Evolutionary conservation across 92 coral and sea anemone genomes (phyloP).

Genomic region (Desmophyllum pertusum): DNA sequence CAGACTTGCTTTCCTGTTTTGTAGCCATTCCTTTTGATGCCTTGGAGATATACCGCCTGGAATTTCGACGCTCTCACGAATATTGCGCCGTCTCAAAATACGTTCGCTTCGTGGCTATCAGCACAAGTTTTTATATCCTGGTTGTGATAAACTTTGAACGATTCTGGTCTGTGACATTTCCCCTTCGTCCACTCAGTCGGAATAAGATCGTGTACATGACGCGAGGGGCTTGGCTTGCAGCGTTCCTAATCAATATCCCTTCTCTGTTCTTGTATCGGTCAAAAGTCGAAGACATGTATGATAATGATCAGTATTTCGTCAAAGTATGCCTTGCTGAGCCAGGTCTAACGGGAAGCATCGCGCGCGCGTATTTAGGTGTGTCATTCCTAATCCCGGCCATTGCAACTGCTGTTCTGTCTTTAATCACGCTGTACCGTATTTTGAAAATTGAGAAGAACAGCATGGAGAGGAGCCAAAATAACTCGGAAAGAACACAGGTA

Average conservation of each 20-base stretch:
- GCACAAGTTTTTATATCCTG: constrained; percentile 30
- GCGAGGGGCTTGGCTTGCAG: constrained; percentile 28
- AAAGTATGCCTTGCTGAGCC: constrained; percentile 24
- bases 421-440: constrained; percentile 2
- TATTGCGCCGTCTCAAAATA: constrained; percentile 33
- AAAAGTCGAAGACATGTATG: constrained; percentile 3
- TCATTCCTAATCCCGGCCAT: constrained; percentile 18
- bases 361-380: constrained; percentile 24
- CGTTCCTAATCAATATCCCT: constrained; percentile 21
- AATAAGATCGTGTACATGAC: constrained; percentile 10
- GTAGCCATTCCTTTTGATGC: constrained; percentile 32
- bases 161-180: constrained; percentile 28
- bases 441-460: background rate
- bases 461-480: background rate
- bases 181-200: constrained; percentile 5
- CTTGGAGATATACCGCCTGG: constrained; percentile 32
- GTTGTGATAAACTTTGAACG: constrained; percentile 37
- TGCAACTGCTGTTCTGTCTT: background rate
- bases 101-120: constrained; percentile 27
- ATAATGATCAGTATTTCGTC: constrained; percentile 11
- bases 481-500: background rate
- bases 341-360: background rate
- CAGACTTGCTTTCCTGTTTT: constrained; percentile 30
- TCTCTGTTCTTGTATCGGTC: constrained; percentile 27
- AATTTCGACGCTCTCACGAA: constrained; percentile 19